Conservation (phyloP, 1,140 invertebrate genomes). For the Oppia nitens region DNA sequence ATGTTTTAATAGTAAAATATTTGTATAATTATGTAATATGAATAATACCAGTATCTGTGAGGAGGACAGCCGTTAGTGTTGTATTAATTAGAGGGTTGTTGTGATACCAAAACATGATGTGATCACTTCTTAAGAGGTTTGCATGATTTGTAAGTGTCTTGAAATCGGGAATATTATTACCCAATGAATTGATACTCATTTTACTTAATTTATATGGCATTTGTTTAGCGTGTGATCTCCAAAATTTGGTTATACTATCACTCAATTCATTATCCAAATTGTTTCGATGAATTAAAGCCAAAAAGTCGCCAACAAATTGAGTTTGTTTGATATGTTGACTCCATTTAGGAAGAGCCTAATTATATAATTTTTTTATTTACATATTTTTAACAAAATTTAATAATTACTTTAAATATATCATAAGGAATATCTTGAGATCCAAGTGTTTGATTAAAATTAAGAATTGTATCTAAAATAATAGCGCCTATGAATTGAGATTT, state of each 20-base stretch:
- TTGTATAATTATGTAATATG: not conserved
- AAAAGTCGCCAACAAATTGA: slow-evolving; percentile 27
- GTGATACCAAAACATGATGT: slow-evolving; percentile 24
- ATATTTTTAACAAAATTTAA: not conserved
- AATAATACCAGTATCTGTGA: slow-evolving; percentile 30
- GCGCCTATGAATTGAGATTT: slow-evolving; percentile 25
- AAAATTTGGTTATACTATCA: slow-evolving; percentile 18
- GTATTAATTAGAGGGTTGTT: slow-evolving; percentile 11
- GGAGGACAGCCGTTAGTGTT: slow-evolving; percentile 28
- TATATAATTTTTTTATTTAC: not conserved
- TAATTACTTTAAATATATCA: slow-evolving; percentile 18
- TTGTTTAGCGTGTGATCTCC: slow-evolving; percentile 20
- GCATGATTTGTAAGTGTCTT: slow-evolving; percentile 19
- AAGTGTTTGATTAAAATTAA: slow-evolving; percentile 28
- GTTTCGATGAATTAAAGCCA: slow-evolving; percentile 26
- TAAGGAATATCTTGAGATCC: slow-evolving; percentile 25
- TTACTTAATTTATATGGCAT: slow-evolving; percentile 19
- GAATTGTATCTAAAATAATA: slow-evolving; percentile 30
- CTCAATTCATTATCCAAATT: slow-evolving; percentile 23
- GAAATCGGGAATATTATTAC: slow-evolving; percentile 11
- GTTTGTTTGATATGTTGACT: slow-evolving; percentile 22
- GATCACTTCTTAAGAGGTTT: slow-evolving; percentile 25
- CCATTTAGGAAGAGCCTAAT: slow-evolving; percentile 22
- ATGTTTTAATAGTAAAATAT: slow-evolving; percentile 1
- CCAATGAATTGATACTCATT: slow-evolving; percentile 3